phyloP scores from a whole-genome alignment of 2,888 invertebrate genomes.

The Barypeithes pellucidus region DNA sequence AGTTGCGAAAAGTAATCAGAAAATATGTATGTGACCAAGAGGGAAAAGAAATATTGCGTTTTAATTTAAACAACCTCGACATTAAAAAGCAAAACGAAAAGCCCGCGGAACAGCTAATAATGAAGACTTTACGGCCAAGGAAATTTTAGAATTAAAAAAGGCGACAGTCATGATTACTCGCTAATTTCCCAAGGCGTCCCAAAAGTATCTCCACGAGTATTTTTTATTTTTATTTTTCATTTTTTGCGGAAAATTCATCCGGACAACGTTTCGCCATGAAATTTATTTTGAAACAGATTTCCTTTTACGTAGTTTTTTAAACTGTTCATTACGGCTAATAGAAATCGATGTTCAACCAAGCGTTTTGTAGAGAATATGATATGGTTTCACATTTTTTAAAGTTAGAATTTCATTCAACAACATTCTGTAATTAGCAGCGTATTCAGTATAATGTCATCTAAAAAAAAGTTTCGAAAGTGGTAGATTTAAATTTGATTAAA shows the following conservation, averaged over 20 bases:
- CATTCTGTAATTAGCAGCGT: no score
- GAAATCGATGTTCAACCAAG: no score
- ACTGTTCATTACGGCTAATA: not conserved
- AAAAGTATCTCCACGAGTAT: slow-evolving; percentile 16
- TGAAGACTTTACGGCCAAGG: slow-evolving; percentile 4
- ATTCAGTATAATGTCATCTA: no score
- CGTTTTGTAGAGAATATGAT: no score
- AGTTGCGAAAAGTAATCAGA: no score
- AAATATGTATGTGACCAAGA: no score
- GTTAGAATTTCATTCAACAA: no score
- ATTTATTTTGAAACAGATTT: not conserved
- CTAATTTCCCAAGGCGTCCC: slow-evolving; percentile 28
- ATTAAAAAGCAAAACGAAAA: slow-evolving; percentile 1
- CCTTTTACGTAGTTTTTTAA: not conserved
- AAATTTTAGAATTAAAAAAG: slow-evolving; percentile 25
- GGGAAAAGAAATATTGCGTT: not conserved
- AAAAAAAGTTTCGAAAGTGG: no score
- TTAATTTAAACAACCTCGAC: slow-evolving; percentile 12
- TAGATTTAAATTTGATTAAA: no score
- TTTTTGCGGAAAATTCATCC: slow-evolving; percentile 8
- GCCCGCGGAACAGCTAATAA: slow-evolving; percentile 13
- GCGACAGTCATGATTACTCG: slow-evolving; percentile 19
- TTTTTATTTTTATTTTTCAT: slow-evolving; percentile 13
- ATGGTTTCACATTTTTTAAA: no score
- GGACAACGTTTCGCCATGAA: not conserved